A percentile compares a stretch with the other conserved stretches of the same genome.
These are phyloP conservation scores for Platerodrilus igneus DNA, from an alignment of 2,888 invertebrate species.

Conservation along the genomic window DNA sequence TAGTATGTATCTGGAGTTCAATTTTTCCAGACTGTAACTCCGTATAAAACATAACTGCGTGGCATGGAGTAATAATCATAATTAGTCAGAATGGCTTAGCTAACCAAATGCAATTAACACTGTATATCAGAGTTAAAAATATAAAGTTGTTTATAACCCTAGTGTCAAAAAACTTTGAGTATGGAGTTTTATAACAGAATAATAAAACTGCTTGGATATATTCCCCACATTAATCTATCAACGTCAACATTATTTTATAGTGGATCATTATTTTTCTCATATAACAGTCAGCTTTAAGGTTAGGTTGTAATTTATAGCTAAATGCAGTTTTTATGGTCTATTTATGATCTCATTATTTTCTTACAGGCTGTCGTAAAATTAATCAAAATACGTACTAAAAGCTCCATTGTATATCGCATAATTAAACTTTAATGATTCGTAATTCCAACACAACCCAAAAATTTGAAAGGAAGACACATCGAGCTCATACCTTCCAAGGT, in stretches of 20 bases:
- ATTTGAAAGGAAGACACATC: too few species aligned
- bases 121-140: constrained; percentile 2
- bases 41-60: neutral
- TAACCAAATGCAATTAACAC: neutral
- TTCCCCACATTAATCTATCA: constrained; percentile 19
- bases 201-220: constrained; percentile 15
- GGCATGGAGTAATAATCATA: neutral
- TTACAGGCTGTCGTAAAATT: too few species aligned
- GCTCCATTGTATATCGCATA: too few species aligned
- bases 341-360: too few species aligned
- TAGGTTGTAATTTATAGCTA: constrained; percentile 13
- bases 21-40: constrained; percentile 16
- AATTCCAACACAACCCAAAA: too few species aligned
- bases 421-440: too few species aligned
- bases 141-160: constrained; percentile 2
- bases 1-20: constrained; percentile 33
- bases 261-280: constrained; percentile 15
- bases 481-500: too few species aligned
- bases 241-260: constrained; percentile 17
- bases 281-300: constrained; percentile 16
- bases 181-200: constrained; percentile 12
- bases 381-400: too few species aligned
- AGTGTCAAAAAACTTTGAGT: constrained; percentile 17
- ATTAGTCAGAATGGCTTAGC: neutral
- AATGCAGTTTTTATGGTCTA: constrained; percentile 14